Evolutionary conservation across 2,113 vertebrate species (phyloP).

Genomic region (Cyprinus carpio): DNA sequence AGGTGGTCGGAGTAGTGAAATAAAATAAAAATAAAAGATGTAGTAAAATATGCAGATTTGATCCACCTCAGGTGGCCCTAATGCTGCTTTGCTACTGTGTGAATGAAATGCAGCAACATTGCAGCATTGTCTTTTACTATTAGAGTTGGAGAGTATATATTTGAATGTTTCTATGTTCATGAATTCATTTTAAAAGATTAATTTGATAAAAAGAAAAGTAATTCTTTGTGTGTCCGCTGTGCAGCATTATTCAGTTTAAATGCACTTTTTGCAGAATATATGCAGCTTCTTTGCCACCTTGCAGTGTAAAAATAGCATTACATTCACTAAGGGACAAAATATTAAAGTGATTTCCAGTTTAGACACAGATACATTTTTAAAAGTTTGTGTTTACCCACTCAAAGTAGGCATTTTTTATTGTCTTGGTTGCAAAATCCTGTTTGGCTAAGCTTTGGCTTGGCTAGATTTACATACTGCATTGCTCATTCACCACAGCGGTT

Average conservation of each 20-base stretch:
- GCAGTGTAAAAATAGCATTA: neutral
- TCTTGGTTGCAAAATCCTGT: neutral
- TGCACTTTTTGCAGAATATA: neutral
- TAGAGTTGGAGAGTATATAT: no score
- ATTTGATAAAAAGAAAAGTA: no score
- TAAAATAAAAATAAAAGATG: no score
- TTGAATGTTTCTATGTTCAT: neutral
- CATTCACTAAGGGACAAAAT: neutral
- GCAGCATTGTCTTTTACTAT: neutral
- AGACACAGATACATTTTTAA: neutral
- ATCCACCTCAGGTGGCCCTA: neutral
- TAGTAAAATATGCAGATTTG: neutral
- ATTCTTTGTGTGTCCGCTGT: neutral
- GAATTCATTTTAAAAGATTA: neutral
- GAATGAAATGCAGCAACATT: neutral
- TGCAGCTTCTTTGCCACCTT: no score
- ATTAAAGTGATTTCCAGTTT: neutral
- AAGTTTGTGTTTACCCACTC: neutral
- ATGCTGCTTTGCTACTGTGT: neutral
- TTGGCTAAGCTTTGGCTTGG: neutral
- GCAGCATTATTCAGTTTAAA: neutral
- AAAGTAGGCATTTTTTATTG: neutral
- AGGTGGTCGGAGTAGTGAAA: neutral
- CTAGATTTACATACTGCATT: slow-evolving; percentile 17
- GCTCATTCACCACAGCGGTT: neutral